Evolutionary conservation across 2,888 invertebrate species (phyloP), one percentile per base, ranked within the genome.

Genomic region (Xestia sexstrigata): DNA sequence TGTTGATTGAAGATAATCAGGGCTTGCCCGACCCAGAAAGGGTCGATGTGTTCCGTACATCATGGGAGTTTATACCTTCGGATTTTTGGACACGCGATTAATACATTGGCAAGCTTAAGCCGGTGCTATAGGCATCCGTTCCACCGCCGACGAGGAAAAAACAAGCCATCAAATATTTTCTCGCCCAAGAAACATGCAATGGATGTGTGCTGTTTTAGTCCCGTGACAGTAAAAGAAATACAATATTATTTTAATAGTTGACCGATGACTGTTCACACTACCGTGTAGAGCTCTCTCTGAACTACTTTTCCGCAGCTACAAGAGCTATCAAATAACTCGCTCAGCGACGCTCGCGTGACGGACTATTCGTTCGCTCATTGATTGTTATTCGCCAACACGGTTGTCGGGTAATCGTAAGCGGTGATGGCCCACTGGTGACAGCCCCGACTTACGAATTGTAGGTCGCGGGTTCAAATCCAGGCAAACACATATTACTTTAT

Each of bases 1-100:
- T 83, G 84, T 86, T 84, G 79, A 81, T 86, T 83, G 79, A 73
- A 85, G 81, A 82, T 88, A 88, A 88, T 88, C 88, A 83, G 83
- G 79, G 70, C 74, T 78, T 72, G 71, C 69, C 80, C 65, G 67
- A 65, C 71, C 79, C 80, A 74, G 66, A 75, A 88, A 81, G 68
- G 81, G 76, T 76, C 76, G 71, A 70, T 70, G 60, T 39, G 65
- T 70, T 70, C 49, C 42, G 55, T 55, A 79, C 67, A 73, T 62
- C 55, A 65, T 55, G 2, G 49, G 62, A 70, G 58, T 67, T 67
- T 73, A 81, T 72, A 52, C 72, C 63, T 60, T 42, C 17, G 42
- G 49, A 55, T 74, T 83, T 84, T 74, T 26, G 26, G n/a, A 49
- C 47, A 55, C 7, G 47, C 35, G 35, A 49, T 72, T 60, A 86